Percentiles rank a stretch among this genome's conserved stretches.
These are phyloP conservation scores for Capreolus pygargus DNA, from an alignment of 2,113 vertebrate species.

Conservation along the genomic window DNA sequence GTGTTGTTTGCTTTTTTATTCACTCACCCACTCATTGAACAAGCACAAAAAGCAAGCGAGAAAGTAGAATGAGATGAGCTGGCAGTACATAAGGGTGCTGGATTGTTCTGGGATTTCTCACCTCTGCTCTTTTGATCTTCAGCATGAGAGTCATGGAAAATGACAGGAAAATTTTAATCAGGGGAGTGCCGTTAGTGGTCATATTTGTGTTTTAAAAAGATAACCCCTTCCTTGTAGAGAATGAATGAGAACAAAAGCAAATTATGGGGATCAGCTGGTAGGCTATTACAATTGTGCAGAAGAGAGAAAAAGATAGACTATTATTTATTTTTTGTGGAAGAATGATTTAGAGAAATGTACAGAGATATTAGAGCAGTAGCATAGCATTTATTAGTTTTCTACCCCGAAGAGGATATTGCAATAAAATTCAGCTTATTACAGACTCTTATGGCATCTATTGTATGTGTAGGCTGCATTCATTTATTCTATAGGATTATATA, in stretches of 20 bases:
- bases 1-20: background rate
- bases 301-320: background rate
- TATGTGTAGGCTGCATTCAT: background rate
- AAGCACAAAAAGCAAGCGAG: background rate
- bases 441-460: background rate
- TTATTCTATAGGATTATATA: background rate
- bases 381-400: background rate
- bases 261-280: background rate
- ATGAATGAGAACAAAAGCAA: background rate
- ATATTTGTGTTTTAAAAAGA: background rate
- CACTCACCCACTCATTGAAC: background rate
- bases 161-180: background rate
- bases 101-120: background rate
- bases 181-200: background rate
- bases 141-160: background rate
- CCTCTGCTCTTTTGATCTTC: background rate
- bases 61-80: background rate
- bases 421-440: background rate
- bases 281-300: background rate
- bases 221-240: background rate
- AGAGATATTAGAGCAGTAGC: background rate
- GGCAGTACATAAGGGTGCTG: accelerated
- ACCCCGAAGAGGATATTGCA: background rate
- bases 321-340: background rate
- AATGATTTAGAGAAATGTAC: background rate